Evolutionary conservation across 2,888 invertebrate genomes (phyloP), one percentile per base, ranked within the genome.

Genomic region (Drepanosiphum platanoidis): DNA sequence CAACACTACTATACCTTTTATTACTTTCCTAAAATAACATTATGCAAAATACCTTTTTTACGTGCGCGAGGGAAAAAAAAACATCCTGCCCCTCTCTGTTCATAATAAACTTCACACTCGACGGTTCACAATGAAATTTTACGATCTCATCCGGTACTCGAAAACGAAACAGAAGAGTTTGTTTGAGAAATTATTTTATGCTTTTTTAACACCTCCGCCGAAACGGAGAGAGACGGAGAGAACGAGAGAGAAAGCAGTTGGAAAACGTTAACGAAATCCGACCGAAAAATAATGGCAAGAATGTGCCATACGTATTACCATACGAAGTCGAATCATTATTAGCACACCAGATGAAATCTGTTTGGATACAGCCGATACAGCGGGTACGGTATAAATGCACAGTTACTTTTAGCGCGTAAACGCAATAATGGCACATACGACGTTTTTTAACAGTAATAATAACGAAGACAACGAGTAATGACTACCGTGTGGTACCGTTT

Each of bases 1-100:
- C 1, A 70, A 36, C 34, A 36, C 66, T n/a, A 36, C 66, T n/a
- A 30, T 64, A 52, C 27, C 30, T 83, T 83, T 83, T 83, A 83
- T 83, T 83, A 83, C 74, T 83, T 66, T 46, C 22, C 71, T 30
- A 72, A 82, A 81, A 64, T 34, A 83, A 75, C 61, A 66, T 83
- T 83, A 83, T 83, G 72, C 83, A 83, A 83, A 83, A 66, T 74
- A 66, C 52, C 27, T 18, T 66, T 42, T 74, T 83, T 72, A 72
- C 32, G 61, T 15, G 32, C 61, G 34, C 27, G 32, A 9, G 18
- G 15, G 13, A 5, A 71, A 30, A 66, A 79, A 68, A 61, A 82
- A 82, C 72, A 72, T 72, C 72, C 72, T 72, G 58, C 32, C 5
- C 64, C 8, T 11, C 30, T 39, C 39, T 13, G 22, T 61, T 64